Base-by-base conservation (phyloP, 2,888 invertebrate species). In the Diloba caeruleocephala region DNA sequence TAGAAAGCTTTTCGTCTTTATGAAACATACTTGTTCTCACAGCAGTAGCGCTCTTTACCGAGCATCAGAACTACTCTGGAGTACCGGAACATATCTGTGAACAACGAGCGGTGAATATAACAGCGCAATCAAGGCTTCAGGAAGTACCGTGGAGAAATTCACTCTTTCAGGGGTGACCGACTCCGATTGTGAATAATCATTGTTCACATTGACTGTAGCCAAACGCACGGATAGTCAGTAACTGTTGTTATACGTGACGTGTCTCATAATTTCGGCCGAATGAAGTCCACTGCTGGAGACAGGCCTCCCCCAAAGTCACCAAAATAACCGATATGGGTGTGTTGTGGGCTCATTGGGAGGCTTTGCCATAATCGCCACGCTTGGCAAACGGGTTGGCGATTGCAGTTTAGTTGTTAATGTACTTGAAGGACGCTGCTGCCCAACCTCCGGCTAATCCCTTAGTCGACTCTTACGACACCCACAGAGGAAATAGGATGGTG, bases 81-180 rank as follows among this genome's bases (percentile, higher is more conserved):
- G 56, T 60, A 72, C 69, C 72, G 75, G 71, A 76, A 76, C 71
- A 61, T 71, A 62, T 71, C 53, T 62, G 48, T 58, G 49, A 68
- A 74, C 65, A 75, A 68, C 64, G 69, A 72, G 71, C 56, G 55
- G 61, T 63, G 65, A 54, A 54, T 38, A 43, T 48, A 43, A 43
- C 36, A 50, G 28, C 28, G n/a, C 37, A 57, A 43, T 49, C 65
- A 61, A 71, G 67, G 73, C 70, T 67, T 65, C 61, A 62, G 61
- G 69, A 59, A 74, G 74, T 68, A 59, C 36, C 52, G 50, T 57
- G 60, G 71, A 79, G 72, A 79, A 79, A 78, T 71, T 56, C 55
- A 67, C 67, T 74, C 70, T 77, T 77, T 78, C 71, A 69, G 71
- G 76, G 76, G 74, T 84, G 78, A 81, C 78, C 73, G 79, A 79